A percentile compares a stretch with the other conserved stretches of the same genome.
Conservation (phyloP, 2,888 invertebrate species). For the Mayetiola destructor region DNA sequence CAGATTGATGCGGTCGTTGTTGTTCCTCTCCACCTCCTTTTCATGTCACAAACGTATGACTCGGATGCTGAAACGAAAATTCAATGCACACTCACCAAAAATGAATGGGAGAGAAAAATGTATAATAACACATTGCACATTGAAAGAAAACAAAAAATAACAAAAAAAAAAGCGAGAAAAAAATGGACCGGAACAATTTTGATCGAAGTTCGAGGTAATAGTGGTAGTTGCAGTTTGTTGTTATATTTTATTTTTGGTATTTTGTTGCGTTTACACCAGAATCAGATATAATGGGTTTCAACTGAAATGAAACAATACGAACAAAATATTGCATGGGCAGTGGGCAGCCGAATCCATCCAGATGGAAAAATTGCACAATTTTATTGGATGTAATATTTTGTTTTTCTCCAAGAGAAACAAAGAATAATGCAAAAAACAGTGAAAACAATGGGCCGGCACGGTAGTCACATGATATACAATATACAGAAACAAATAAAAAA, state of each 20-base stretch:
- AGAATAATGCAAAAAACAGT: background rate
- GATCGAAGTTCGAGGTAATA: background rate
- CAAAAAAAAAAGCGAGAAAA: background rate
- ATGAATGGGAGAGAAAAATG: background rate
- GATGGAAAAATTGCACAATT: background rate
- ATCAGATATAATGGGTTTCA: background rate
- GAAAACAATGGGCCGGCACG: constrained; percentile 2
- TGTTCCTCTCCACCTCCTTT: background rate
- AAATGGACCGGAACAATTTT: background rate
- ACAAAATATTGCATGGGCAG: too few relatives aligned
- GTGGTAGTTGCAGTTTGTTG: background rate
- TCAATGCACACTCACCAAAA: too few relatives aligned
- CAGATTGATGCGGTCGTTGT: background rate
- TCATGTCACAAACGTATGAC: background rate
- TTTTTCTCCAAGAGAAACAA: background rate
- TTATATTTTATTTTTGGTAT: background rate
- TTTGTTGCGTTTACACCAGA: background rate
- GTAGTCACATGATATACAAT: background rate
- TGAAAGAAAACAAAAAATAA: background rate
- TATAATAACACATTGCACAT: too few relatives aligned
- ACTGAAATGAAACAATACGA: background rate
- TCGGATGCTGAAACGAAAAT: too few relatives aligned
- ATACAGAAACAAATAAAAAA: background rate
- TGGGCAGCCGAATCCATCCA: background rate
- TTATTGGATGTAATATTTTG: background rate